phyloP scores from a whole-genome alignment of 2,113 vertebrate genomes.

The Saguinus midas region DNA sequence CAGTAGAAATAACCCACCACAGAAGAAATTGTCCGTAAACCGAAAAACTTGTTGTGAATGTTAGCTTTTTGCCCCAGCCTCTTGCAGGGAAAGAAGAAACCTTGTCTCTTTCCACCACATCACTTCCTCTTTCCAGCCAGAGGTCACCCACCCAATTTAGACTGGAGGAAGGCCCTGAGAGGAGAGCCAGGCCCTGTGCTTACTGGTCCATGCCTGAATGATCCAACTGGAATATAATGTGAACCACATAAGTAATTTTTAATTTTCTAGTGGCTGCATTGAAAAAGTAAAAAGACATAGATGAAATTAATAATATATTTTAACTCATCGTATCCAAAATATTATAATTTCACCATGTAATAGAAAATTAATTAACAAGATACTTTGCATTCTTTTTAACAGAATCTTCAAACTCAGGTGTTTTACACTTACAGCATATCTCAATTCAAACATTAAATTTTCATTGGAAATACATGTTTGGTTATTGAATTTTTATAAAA shows the following conservation, averaged over 20 bases:
- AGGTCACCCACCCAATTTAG: not conserved
- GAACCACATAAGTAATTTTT: not conserved
- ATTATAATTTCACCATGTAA: not conserved
- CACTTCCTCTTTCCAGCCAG: not conserved
- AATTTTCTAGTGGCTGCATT: not conserved
- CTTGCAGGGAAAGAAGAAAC: not conserved
- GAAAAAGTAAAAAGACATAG: not conserved
- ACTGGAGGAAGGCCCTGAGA: not conserved
- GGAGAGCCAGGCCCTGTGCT: not conserved
- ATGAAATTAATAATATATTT: conserved; percentile 7
- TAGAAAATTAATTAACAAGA: not conserved
- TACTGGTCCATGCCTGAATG: too few species aligned
- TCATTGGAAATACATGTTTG: not conserved
- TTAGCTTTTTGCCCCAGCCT: not conserved
- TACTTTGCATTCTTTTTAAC: not conserved
- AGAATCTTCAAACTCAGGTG: conserved; percentile 5
- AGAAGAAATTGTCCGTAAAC: not conserved
- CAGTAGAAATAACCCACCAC: not conserved
- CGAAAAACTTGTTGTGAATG: not conserved
- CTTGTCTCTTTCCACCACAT: not conserved
- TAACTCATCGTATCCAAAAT: not conserved
- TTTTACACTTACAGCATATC: not conserved
- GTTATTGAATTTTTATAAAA: not conserved
- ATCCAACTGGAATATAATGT: not conserved
- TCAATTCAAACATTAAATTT: conserved; percentile 8